A percentile compares a stretch with the other conserved stretches of the same genome.
phyloP scores from a whole-genome alignment of 2,888 invertebrate species.

The Perizoma affinitatum region DNA sequence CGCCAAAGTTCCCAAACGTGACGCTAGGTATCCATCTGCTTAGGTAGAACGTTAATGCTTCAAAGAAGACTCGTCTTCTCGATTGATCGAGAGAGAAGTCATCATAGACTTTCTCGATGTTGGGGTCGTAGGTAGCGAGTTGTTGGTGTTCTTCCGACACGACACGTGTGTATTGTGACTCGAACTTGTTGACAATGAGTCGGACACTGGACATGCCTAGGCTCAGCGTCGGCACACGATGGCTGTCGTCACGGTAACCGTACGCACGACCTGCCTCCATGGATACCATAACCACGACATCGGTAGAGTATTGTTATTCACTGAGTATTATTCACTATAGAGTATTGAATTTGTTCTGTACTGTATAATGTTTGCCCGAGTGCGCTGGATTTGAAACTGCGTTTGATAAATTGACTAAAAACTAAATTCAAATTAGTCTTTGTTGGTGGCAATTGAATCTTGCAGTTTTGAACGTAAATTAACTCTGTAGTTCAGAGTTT shows the following conservation, averaged over 20 bases:
- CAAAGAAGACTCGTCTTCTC: conserved; percentile 69
- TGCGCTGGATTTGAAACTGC: conserved; percentile 56
- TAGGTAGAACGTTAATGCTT: conserved; percentile 59
- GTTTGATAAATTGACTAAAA: conserved; percentile 48
- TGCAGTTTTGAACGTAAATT: conserved; percentile 50
- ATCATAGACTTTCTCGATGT: conserved; percentile 61
- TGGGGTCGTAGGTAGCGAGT: conserved; percentile 69
- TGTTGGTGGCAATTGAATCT: conserved; percentile 45
- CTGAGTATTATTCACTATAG: too few species aligned
- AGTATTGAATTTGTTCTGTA: too few species aligned
- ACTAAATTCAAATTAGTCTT: conserved; percentile 57
- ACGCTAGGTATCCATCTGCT: conserved; percentile 76
- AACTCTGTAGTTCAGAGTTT: conserved; percentile 27
- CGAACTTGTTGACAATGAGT: conserved; percentile 78
- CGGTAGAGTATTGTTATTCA: conserved; percentile 48
- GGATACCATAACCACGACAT: conserved; percentile 71
- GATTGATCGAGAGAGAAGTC: conserved; percentile 68
- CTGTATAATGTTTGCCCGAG: conserved; percentile 62
- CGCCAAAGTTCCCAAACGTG: conserved; percentile 72
- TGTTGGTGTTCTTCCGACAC: conserved; percentile 50
- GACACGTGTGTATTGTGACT: conserved; percentile 70
- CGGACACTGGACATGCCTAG: conserved; percentile 77
- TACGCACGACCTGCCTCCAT: conserved; percentile 73
- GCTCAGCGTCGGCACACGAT: conserved; percentile 68
- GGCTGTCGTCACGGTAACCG: conserved; percentile 75